These are phyloP conservation scores for Hippolais icterina DNA, from an alignment of 2,113 vertebrate species.

Conservation along the genomic window DNA sequence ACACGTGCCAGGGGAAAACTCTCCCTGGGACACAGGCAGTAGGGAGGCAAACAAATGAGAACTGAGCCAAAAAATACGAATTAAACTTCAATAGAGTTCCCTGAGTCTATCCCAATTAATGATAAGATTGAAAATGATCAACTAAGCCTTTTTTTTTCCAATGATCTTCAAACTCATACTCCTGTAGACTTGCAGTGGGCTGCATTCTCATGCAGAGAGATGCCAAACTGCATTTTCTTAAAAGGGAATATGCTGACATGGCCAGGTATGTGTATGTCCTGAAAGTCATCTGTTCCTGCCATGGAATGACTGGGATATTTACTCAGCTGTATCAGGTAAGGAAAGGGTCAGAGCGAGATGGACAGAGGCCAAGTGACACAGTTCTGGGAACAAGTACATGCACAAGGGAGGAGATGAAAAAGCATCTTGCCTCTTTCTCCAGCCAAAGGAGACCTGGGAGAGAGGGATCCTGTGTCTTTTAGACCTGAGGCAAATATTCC, in stretches of 20 bases:
- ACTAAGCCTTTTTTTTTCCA: neutral
- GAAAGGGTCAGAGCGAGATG: neutral
- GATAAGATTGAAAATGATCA: neutral
- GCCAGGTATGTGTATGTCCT: neutral
- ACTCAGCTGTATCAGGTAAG: neutral
- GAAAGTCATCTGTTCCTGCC: neutral
- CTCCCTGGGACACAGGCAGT: neutral
- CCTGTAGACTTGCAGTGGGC: neutral
- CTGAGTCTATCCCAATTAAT: neutral
- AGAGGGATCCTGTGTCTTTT: neutral
- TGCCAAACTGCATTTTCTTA: neutral
- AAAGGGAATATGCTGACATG: neutral
- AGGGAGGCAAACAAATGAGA: neutral
- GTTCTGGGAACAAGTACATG: neutral
- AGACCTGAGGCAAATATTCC: neutral
- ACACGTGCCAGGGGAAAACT: neutral
- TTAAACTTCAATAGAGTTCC: neutral
- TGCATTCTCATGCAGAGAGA: neutral
- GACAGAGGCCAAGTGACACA: conserved; percentile 15
- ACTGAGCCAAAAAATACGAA: neutral
- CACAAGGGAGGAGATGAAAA: neutral
- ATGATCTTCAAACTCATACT: neutral
- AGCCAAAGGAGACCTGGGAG: neutral
- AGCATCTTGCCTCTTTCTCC: neutral
- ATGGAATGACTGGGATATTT: neutral